These are phyloP conservation scores for Latheticus oryzae DNA, from an alignment of 2,888 invertebrate species.

Conservation along the genomic window DNA sequence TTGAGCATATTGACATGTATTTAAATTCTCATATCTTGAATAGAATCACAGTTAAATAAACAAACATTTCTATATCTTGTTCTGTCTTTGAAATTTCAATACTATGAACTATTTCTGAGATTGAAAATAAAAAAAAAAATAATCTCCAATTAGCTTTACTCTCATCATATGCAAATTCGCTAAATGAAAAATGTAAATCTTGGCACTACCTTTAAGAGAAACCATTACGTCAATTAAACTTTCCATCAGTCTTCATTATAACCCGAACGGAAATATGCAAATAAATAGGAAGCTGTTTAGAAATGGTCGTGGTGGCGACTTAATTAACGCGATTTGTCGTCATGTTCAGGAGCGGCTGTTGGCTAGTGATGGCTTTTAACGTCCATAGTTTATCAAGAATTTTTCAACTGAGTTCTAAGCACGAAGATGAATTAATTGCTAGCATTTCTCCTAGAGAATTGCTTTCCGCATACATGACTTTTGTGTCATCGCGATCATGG, in stretches of 20 bases:
- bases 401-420: constrained; percentile 2
- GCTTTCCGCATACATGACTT: constrained; percentile 27
- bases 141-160: too few species aligned
- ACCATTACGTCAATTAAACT: constrained; percentile 13
- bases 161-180: too few species aligned
- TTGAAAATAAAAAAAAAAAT: too few species aligned
- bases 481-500: constrained; percentile 17
- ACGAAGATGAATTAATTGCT: constrained; percentile 19
- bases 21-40: too few species aligned
- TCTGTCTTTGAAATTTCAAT: too few species aligned
- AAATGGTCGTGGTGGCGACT: constrained; percentile 30
- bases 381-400: constrained; percentile 18
- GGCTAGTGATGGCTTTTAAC: constrained; percentile 16
- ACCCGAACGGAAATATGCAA: constrained; percentile 31
- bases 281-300: constrained; percentile 22
- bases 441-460: constrained; percentile 9
- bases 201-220: constrained; percentile 4
- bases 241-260: constrained; percentile 18
- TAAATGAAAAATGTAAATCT: too few species aligned
- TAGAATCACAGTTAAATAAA: too few species aligned
- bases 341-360: constrained; percentile 13
- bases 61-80: too few species aligned
- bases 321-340: constrained; percentile 33
- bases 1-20: too few species aligned
- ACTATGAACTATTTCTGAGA: too few species aligned